Evolutionary conservation across 1,140 invertebrate species (phyloP).

Genomic region (Probaryconus sp.): DNA sequence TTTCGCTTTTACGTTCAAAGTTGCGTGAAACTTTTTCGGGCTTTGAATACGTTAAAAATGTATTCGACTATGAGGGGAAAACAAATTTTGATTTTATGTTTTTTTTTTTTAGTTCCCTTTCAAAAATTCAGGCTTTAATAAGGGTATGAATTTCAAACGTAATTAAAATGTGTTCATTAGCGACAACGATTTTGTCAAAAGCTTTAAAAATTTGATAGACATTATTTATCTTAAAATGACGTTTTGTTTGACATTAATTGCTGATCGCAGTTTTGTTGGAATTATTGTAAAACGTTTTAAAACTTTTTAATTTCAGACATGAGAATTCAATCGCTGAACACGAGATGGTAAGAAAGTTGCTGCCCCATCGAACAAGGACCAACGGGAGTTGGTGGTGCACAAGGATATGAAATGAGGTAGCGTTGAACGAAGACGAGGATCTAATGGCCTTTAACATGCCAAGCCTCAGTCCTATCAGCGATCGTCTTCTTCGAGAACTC

Average conservation of each 20-base stretch:
- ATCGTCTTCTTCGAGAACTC: constrained; percentile 64
- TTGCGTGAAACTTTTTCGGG: background rate
- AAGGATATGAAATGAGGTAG: constrained; percentile 67
- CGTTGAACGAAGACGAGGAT: constrained; percentile 64
- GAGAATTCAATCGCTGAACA: constrained; percentile 3
- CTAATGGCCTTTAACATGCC: constrained; percentile 73
- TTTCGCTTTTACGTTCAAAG: background rate
- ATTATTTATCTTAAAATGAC: too few species aligned
- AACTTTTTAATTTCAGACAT: constrained; percentile 54
- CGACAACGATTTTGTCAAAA: too few species aligned
- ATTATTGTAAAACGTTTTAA: too few species aligned
- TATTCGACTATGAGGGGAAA: too few species aligned
- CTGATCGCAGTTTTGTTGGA: too few species aligned
- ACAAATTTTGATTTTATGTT: constrained; percentile 3
- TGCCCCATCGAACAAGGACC: constrained; percentile 52
- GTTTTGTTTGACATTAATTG: too few species aligned
- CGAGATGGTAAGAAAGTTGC: constrained; percentile 61
- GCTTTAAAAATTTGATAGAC: too few species aligned
- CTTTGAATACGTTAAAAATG: too few species aligned
- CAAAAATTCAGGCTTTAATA: too few species aligned
- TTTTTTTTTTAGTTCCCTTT: too few species aligned
- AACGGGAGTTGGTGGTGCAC: constrained; percentile 29
- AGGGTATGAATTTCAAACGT: too few species aligned
- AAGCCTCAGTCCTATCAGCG: constrained; percentile 62
- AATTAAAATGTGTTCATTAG: too few species aligned